A percentile compares a stretch with the other conserved stretches of the same genome.
phyloP scores from a whole-genome alignment of 2,888 invertebrate species.

The Nematopogon swammerdamellus region DNA sequence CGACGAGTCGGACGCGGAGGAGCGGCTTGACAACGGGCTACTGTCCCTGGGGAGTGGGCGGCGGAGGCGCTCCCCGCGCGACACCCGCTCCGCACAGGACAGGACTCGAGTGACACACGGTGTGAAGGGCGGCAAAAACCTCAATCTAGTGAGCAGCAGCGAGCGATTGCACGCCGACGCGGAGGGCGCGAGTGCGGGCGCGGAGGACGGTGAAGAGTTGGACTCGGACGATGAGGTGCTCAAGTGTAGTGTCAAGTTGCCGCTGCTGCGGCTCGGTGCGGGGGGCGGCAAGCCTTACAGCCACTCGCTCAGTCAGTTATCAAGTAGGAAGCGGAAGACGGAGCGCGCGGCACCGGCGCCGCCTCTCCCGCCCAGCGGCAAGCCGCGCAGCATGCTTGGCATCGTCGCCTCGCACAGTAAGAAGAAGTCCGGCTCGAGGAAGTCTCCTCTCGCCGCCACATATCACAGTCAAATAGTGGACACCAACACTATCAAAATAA shows the following conservation, averaged over 20 bases:
- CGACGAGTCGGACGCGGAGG: constrained; percentile 25
- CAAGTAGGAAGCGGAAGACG: constrained; percentile 44
- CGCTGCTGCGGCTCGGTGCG: constrained; percentile 33
- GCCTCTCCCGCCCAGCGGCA: constrained; percentile 47
- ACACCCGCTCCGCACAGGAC: constrained; percentile 19
- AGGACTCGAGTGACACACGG: constrained; percentile 30
- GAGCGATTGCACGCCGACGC: constrained; percentile 37
- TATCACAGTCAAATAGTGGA: constrained; percentile 64
- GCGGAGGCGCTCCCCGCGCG: constrained; percentile 30
- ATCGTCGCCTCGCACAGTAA: constrained; percentile 47
- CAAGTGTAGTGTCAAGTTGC: constrained; percentile 46
- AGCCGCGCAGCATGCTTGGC: constrained; percentile 49
- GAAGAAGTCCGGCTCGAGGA: constrained; percentile 49
- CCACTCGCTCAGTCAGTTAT: constrained; percentile 57
- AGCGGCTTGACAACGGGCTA: constrained; percentile 31
- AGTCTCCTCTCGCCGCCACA: constrained; percentile 37
- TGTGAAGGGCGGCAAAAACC: constrained; percentile 53
- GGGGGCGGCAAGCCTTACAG: constrained; percentile 50
- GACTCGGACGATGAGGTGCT: constrained; percentile 50
- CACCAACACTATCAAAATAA: constrained; percentile 66
- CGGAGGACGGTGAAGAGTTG: constrained; percentile 22
- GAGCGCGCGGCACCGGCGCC: constrained; percentile 36
- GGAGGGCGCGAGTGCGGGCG: constrained; percentile 20
- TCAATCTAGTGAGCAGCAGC: constrained; percentile 52
- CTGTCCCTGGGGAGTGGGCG: constrained; percentile 34